These are phyloP conservation scores for Monarcha castaneiventris DNA, from an alignment of 2,113 vertebrate genomes.

Conservation along the genomic window DNA sequence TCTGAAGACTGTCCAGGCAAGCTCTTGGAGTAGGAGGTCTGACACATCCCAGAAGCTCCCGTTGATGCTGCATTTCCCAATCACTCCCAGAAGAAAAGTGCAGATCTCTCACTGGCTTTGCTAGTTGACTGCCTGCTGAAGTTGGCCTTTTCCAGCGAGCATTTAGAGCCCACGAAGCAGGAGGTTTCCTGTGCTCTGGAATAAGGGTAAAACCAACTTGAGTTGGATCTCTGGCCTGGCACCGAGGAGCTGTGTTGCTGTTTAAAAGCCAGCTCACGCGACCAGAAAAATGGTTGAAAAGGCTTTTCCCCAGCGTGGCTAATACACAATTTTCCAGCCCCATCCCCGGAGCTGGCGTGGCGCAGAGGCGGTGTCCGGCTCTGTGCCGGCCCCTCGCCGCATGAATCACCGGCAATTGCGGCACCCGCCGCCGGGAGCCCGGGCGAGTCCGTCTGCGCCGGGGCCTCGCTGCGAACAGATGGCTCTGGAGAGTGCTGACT, in stretches of 20 bases:
- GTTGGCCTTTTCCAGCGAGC: background rate
- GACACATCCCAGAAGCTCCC: background rate
- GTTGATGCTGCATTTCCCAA: background rate
- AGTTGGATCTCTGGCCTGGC: background rate
- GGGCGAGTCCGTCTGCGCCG: background rate
- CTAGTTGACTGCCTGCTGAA: background rate
- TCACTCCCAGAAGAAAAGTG: background rate
- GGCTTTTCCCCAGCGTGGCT: background rate
- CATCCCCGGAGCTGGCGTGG: background rate
- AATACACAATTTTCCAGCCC: background rate
- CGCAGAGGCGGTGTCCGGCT: background rate
- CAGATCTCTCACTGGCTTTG: background rate
- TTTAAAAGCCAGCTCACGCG: background rate
- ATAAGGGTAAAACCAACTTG: background rate
- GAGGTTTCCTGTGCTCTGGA: background rate
- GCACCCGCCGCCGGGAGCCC: background rate
- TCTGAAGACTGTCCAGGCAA: background rate
- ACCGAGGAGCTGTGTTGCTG: background rate
- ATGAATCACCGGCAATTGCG: background rate
- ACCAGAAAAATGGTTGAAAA: background rate
- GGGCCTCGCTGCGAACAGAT: constrained; percentile 42
- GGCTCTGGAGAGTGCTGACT: constrained; percentile 22
- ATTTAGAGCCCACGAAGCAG: background rate
- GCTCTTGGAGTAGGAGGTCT: background rate
- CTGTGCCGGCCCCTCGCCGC: background rate